phyloP scores from a whole-genome alignment of 2,888 invertebrate species.

The Megastigmus dorsalis region DNA sequence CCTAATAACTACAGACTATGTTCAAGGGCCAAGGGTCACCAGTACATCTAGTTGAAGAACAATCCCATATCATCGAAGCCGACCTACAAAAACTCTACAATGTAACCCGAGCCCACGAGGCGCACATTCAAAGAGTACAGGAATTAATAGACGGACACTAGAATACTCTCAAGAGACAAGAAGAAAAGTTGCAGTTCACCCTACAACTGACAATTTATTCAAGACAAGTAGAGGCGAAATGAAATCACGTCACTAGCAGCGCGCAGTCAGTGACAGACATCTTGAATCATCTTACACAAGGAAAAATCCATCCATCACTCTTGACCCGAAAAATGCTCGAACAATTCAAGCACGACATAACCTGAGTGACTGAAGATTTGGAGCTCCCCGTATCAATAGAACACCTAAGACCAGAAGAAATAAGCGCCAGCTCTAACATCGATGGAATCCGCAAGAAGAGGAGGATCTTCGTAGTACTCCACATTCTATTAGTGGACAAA shows the following conservation, averaged over 20 bases:
- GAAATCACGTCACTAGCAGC: not conserved
- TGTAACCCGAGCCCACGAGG: not conserved
- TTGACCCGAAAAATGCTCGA: not conserved
- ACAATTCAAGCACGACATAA: not conserved
- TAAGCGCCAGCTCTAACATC: not conserved
- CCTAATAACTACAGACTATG: not conserved
- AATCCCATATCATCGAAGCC: not conserved
- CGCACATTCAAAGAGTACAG: not conserved
- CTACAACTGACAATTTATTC: not conserved
- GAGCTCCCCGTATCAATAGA: not conserved
- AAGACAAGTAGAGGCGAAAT: not conserved
- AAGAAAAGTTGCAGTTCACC: not conserved
- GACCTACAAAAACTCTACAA: not conserved
- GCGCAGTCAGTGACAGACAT: not conserved
- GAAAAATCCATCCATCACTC: not conserved
- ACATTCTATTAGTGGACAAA: not conserved
- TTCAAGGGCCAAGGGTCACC: not conserved
- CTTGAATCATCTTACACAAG: not conserved
- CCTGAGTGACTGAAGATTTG: not conserved
- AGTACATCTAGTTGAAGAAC: not conserved
- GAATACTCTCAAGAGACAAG: not conserved
- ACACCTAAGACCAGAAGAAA: not conserved
- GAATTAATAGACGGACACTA: not conserved
- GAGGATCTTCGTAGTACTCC: not conserved
- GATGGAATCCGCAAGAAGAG: not conserved